Conservation (phyloP, 2,888 invertebrate genomes). For the Folsomia manolachei region DNA sequence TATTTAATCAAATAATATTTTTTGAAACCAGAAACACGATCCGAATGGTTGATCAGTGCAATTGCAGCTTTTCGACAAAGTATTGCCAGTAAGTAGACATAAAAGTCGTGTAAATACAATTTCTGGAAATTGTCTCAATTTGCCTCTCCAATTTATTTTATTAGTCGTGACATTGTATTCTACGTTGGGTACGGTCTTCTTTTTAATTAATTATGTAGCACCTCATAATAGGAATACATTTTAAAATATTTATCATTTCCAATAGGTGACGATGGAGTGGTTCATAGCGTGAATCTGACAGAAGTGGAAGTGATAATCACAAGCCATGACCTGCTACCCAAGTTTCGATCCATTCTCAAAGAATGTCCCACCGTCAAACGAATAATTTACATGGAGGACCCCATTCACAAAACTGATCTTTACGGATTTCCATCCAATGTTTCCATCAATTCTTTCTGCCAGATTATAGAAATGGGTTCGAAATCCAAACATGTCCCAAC, state of each 20-base stretch:
- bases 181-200: too few relatives aligned
- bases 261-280: slow-evolving; percentile 94
- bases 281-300: slow-evolving; percentile 94
- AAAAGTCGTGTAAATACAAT: not conserved
- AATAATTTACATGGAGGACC: slow-evolving; percentile 83
- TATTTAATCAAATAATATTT: too few relatives aligned
- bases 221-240: too few relatives aligned
- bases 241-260: too few relatives aligned
- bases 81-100: slow-evolving; percentile 65
- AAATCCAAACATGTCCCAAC: slow-evolving; percentile 51
- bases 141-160: slow-evolving; percentile 52
- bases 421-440: slow-evolving; percentile 71
- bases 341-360: slow-evolving; percentile 74
- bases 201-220: too few relatives aligned
- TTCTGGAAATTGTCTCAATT: not conserved
- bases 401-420: slow-evolving; percentile 68
- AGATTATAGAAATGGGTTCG: slow-evolving; percentile 64
- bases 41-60: slow-evolving; percentile 96
- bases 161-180: slow-evolving; percentile 94
- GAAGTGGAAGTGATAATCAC: slow-evolving; percentile 91
- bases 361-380: slow-evolving; percentile 73
- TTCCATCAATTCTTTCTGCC: slow-evolving; percentile 69
- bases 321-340: slow-evolving; percentile 83
- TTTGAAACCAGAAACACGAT: slow-evolving; percentile 96
- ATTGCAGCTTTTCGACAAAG: slow-evolving; percentile 94